Percentiles rank a stretch among this genome's conserved stretches.
phyloP scores from a whole-genome alignment of 92 coral and sea anemone species.

The Actinernus sp. region DNA sequence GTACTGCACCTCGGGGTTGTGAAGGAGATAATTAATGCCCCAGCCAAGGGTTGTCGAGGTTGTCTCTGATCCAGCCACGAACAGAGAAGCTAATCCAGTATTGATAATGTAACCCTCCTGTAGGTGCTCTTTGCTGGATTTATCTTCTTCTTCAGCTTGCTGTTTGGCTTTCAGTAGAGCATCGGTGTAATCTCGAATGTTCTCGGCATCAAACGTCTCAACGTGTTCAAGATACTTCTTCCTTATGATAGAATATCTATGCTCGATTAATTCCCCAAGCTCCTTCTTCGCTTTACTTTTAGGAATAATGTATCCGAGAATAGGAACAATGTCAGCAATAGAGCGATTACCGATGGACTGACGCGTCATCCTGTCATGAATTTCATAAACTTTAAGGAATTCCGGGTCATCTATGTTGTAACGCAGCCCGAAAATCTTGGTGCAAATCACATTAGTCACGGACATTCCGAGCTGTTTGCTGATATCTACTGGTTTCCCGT shows the following conservation, averaged over 20 bases:
- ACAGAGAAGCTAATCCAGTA: slow-evolving; percentile 36
- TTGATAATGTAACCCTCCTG: slow-evolving; percentile 14
- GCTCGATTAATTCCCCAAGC: slow-evolving; percentile 11
- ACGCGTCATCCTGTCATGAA: slow-evolving; percentile 30
- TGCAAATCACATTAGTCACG: slow-evolving; percentile 72
- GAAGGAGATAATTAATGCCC: slow-evolving; percentile 65
- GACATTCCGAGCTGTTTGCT: slow-evolving; percentile 26
- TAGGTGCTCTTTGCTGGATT: slow-evolving; percentile 8
- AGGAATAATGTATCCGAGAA: slow-evolving; percentile 17
- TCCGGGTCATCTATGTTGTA: slow-evolving; percentile 59
- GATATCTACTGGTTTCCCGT: slow-evolving; percentile 45
- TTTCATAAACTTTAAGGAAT: slow-evolving; percentile 38
- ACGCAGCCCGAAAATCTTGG: slow-evolving; percentile 61
- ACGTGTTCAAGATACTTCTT: slow-evolving; percentile 50
- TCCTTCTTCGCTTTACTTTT: slow-evolving; percentile 6
- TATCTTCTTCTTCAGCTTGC: slow-evolving; percentile 53
- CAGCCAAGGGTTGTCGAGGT: slow-evolving; percentile 74
- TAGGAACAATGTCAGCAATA: slow-evolving; percentile 53
- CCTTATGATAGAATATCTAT: slow-evolving; percentile 35
- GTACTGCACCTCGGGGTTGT: slow-evolving; percentile 72
- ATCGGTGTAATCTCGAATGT: slow-evolving; percentile 75
- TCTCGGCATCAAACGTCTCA: slow-evolving; percentile 43
- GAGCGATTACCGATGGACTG: slow-evolving; percentile 28
- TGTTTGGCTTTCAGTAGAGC: slow-evolving; percentile 62
- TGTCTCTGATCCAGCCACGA: slow-evolving; percentile 80